phyloP scores from a whole-genome alignment of 2,888 invertebrate species.

The Polymixis lichenea region DNA sequence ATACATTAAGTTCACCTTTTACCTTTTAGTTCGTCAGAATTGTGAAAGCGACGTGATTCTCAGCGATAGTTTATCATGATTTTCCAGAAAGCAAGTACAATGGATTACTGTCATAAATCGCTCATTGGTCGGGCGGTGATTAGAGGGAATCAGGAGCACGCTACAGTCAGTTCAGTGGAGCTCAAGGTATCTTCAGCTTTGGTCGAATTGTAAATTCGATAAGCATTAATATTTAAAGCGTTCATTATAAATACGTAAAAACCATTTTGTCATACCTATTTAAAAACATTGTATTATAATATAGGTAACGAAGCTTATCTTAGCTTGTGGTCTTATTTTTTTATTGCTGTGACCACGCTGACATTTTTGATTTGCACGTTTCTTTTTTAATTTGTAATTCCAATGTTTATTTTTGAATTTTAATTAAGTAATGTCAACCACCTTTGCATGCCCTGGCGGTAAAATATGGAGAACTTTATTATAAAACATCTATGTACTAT shows the following conservation, averaged over 20 bases:
- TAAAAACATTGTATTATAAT: no score
- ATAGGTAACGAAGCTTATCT: no score
- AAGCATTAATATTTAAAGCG: not conserved
- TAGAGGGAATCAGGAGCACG: slow-evolving; percentile 36
- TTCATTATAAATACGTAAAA: not conserved
- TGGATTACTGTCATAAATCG: slow-evolving; percentile 60
- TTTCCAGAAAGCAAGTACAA: slow-evolving; percentile 58
- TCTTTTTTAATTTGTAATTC: no score
- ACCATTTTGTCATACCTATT: no score
- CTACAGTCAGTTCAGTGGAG: slow-evolving; percentile 40
- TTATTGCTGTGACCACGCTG: no score
- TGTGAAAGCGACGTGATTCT: slow-evolving; percentile 46
- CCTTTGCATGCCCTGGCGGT: no score
- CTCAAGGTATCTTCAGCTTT: slow-evolving; percentile 7
- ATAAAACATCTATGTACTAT: no score
- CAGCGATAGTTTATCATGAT: slow-evolving; percentile 58
- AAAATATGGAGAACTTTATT: no score
- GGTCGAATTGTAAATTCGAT: slow-evolving; percentile 8
- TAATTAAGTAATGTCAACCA: no score
- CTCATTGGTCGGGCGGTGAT: slow-evolving; percentile 48
- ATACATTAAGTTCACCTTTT: slow-evolving; percentile 29
- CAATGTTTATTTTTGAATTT: no score
- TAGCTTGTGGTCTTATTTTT: no score
- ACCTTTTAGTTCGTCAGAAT: slow-evolving; percentile 31
- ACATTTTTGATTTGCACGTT: no score